These are phyloP conservation scores for Watsonalla cultraria DNA, from an alignment of 2,888 invertebrate genomes.

Conservation along the genomic window DNA sequence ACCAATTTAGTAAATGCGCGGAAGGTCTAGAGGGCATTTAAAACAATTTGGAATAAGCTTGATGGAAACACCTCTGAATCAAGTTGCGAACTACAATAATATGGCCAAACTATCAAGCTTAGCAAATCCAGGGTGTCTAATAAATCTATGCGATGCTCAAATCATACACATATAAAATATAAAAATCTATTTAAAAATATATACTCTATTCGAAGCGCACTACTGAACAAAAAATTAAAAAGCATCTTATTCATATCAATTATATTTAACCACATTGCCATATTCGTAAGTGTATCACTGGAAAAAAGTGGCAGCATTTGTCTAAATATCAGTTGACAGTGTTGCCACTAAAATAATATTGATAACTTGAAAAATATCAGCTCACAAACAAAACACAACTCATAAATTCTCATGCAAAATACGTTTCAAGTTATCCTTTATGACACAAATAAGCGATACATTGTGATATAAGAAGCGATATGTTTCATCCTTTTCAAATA, in stretches of 20 bases:
- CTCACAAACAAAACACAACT: background rate
- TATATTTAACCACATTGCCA: conserved; percentile 30
- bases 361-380: background rate
- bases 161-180: conserved; percentile 63
- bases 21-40: conserved; percentile 63
- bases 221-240: conserved; percentile 62
- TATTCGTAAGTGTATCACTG: conserved; percentile 16
- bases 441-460: conserved; percentile 1
- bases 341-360: background rate
- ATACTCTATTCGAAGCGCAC: conserved; percentile 57
- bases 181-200: conserved; percentile 47
- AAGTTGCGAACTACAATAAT: conserved; percentile 53
- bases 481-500: no score
- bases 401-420: conserved; percentile 5
- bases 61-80: conserved; percentile 43
- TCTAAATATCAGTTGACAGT: background rate
- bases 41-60: conserved; percentile 55
- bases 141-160: conserved; percentile 60
- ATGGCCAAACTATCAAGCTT: conserved; percentile 62
- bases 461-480: background rate
- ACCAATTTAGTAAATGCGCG: conserved; percentile 62
- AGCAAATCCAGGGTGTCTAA: conserved; percentile 47
- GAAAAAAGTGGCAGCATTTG: conserved; percentile 6
- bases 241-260: conserved; percentile 46
- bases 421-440: background rate